Evolutionary conservation across 2,113 vertebrate species (phyloP), one percentile per base, ranked within the genome.

Genomic region (Tautogolabrus adspersus): DNA sequence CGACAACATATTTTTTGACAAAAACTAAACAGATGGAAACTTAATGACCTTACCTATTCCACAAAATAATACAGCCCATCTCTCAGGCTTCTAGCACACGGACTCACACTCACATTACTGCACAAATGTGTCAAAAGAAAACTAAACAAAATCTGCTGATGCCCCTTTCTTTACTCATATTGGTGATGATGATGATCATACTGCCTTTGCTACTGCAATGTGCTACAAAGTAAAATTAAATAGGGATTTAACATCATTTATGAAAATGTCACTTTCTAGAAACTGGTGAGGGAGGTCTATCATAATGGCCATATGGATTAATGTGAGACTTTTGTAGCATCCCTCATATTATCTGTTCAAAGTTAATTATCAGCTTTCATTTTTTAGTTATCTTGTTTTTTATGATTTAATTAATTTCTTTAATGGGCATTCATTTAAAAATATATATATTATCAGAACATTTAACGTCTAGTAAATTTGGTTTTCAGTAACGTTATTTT

Each of bases 211-310:
- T 61, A 55, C 23, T 40, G 21, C n/a, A 81, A 52, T 68, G 30
- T 67, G 42, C 67, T 75, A 63, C 62, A 81, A 86, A 72, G 23
- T 49, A 22, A 51, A 67, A 59, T 80, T 38, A 66, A 66, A 68
- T 15, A 42, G 16, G 10, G 30, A 65, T 67, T 83, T 73, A 11
- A 73, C 58, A 10, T 58, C 26, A 82, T 62, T 21, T 63, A 0
- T 76, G 34, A 80, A 58, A 82, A 79, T 71, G 22, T n/a, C 40
- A 13, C 26, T 40, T 60, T 71, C 69, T 47, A 26, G 8, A 78
- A 72, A 55, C 6, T 26, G 15, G 15, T 18, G 47, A 49, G 11
- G 19, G 55, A 51, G 1, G 12, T 22, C 54, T 69, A 46, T 66
- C 10, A 77, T 42, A 57, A 54, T 26, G 73, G 44, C n/a, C 18